These are phyloP conservation scores for Coronaproctus castanopsis DNA, from an alignment of 2,888 invertebrate genomes.

Conservation along the genomic window DNA sequence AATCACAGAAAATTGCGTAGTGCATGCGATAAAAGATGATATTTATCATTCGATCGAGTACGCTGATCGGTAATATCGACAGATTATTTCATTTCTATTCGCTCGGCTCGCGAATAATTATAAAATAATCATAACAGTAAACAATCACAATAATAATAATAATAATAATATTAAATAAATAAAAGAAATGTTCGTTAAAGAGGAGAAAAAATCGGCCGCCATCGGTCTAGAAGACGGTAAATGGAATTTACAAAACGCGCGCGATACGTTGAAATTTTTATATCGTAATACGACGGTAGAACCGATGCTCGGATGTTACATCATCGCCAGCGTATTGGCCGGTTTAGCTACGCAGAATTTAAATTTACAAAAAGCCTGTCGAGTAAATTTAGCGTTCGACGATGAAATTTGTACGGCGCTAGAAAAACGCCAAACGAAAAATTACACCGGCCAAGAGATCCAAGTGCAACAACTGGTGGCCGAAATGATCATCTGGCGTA, in stretches of 20 bases:
- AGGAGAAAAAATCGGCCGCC: background rate
- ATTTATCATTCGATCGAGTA: too few relatives aligned
- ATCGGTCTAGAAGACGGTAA: background rate
- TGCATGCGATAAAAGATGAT: too few relatives aligned
- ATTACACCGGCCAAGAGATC: conserved; percentile 39
- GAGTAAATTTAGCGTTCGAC: conserved; percentile 55
- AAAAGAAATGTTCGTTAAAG: conserved; percentile 6
- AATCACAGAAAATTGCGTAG: too few relatives aligned
- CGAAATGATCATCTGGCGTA: conserved; percentile 67
- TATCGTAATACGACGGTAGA: conserved; percentile 49
- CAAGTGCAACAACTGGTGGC: conserved; percentile 54
- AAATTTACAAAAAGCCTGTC: conserved; percentile 66
- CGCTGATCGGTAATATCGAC: too few relatives aligned
- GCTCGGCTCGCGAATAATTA: too few relatives aligned
- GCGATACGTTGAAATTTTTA: conserved; percentile 33
- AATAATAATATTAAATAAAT: background rate
- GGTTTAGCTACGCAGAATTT: conserved; percentile 64
- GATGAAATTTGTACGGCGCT: conserved; percentile 55
- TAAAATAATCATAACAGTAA: too few relatives aligned
- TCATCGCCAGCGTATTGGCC: conserved; percentile 40
- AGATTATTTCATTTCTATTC: too few relatives aligned
- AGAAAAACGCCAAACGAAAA: conserved; percentile 46
- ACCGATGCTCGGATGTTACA: conserved; percentile 52
- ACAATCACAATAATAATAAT: too few relatives aligned
- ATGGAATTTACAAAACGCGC: conserved; percentile 5